Conservation (phyloP, 2,113 vertebrate species). For the Hippolais icterina region DNA sequence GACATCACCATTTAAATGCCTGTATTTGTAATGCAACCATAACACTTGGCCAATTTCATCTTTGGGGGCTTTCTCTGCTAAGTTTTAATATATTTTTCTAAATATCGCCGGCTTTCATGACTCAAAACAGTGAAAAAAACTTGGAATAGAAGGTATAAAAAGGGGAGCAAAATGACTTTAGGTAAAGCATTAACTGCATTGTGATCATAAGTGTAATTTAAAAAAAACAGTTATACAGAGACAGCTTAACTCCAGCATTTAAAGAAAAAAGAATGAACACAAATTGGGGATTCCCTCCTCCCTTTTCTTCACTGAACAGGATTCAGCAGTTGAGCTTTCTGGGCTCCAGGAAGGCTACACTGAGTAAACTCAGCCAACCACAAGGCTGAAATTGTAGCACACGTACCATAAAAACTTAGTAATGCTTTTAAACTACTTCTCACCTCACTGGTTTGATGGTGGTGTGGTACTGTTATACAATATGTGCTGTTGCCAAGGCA, state of each 20-base stretch:
- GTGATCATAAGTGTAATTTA: not conserved
- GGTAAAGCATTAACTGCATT: not conserved
- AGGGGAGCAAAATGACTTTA: not conserved
- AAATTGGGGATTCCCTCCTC: not conserved
- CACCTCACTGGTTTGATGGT: conserved; percentile 52
- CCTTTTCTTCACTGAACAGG: not conserved
- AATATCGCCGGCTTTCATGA: not conserved
- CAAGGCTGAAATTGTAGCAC: conserved; percentile 48
- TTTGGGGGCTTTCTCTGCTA: not conserved
- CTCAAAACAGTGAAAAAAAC: not conserved
- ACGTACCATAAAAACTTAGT: conserved; percentile 56
- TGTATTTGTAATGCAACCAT: not conserved
- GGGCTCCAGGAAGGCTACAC: not conserved
- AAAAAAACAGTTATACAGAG: not conserved
- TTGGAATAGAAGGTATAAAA: not conserved
- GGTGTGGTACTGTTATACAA: conserved; percentile 39
- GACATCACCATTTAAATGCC: not conserved
- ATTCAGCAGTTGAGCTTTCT: conserved; percentile 10
- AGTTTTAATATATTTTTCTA: not conserved
- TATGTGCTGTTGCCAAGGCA: conserved; percentile 51
- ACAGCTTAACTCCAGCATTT: not conserved
- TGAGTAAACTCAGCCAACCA: conserved; percentile 43
- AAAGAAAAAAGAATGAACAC: not conserved
- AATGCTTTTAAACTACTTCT: conserved; percentile 60
- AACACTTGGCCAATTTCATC: not conserved